Evolutionary conservation across 1,140 invertebrate species (phyloP).

Genomic region (Aphelenchoides fujianensis): DNA sequence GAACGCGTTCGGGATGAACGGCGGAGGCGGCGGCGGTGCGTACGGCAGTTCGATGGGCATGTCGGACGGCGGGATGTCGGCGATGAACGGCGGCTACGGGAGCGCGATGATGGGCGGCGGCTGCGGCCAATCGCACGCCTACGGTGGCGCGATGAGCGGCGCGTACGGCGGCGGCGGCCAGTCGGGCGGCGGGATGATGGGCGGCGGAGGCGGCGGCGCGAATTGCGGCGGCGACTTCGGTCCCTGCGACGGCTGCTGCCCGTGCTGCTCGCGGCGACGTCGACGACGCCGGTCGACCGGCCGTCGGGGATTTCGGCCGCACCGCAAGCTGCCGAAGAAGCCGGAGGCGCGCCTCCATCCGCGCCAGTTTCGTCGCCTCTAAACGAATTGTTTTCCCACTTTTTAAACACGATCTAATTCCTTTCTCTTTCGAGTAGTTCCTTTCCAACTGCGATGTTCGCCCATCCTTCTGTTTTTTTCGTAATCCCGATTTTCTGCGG

Average conservation of each 20-base stretch:
- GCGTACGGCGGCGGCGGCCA: background rate
- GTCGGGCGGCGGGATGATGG: background rate
- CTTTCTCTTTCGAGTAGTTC: no score
- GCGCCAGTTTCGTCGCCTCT: background rate
- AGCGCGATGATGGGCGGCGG: background rate
- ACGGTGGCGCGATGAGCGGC: background rate
- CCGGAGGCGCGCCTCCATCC: background rate
- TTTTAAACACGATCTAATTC: no score
- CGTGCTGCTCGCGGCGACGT: background rate
- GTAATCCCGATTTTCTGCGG: conserved; percentile 2
- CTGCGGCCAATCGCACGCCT: no score
- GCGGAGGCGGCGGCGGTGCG: background rate
- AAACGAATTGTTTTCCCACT: no score
- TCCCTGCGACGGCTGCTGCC: background rate
- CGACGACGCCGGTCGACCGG: background rate
- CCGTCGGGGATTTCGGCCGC: background rate
- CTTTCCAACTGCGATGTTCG: no score
- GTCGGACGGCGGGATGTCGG: background rate
- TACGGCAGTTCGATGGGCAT: background rate
- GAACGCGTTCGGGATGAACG: background rate
- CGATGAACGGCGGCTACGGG: background rate
- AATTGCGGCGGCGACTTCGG: background rate
- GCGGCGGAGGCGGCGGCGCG: no score
- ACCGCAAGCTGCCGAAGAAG: background rate
- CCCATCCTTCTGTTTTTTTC: background rate